Conservation (phyloP, 2,888 invertebrate species). For the Pilophorus perplexus region DNA sequence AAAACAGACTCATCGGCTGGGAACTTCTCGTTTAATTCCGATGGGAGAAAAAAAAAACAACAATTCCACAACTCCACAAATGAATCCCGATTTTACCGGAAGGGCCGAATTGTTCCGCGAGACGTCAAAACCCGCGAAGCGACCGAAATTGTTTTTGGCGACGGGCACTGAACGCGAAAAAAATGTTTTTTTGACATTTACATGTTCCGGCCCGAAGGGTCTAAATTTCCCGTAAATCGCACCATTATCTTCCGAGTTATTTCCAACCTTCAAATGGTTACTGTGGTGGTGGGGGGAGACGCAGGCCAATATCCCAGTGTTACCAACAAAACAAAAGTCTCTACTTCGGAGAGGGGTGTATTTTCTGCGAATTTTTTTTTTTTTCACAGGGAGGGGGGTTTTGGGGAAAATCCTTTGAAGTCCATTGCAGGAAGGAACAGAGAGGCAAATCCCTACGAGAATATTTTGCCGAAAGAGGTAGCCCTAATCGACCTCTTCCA, state of each 20-base stretch:
- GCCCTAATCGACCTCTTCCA: too few species aligned
- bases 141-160: not conserved
- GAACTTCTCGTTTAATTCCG: too few species aligned
- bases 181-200: not conserved
- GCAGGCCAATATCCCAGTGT: not conserved
- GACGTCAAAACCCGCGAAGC: not conserved
- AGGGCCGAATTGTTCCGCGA: not conserved
- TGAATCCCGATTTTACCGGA: not conserved
- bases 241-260: conserved; percentile 24
- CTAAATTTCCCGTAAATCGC: conserved; percentile 27
- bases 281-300: not conserved
- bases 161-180: not conserved
- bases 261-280: conserved; percentile 27
- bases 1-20: too few species aligned
- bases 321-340: not conserved
- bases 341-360: too few species aligned
- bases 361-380: too few species aligned
- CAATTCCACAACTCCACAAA: not conserved
- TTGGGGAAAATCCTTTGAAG: too few species aligned
- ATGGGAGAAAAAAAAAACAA: not conserved
- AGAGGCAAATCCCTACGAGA: too few species aligned
- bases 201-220: not conserved
- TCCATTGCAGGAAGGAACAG: too few species aligned
- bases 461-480: too few species aligned
- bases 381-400: too few species aligned